A percentile compares a stretch with the other conserved stretches of the same genome.
Conservation (phyloP, 2,113 vertebrate genomes). For the Dendrocopos noguchii region DNA sequence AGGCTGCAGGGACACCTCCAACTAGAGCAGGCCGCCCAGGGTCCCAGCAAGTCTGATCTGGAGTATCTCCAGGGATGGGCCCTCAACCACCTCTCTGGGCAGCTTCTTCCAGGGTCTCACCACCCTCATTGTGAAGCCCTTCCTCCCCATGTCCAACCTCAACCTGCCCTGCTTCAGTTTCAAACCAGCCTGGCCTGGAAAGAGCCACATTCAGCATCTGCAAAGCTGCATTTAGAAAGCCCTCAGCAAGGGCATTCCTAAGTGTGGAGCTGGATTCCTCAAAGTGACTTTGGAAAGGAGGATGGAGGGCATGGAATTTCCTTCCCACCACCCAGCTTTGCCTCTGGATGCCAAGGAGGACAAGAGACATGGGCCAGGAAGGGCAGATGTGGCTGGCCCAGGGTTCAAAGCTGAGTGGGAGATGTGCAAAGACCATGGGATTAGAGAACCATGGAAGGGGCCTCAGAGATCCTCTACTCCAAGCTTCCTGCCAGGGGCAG, state of each 20-base stretch:
- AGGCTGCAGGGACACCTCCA: too few species aligned
- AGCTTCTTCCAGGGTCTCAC: too few species aligned
- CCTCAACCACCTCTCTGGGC: too few species aligned
- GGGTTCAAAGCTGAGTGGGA: background rate
- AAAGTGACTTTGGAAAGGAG: background rate
- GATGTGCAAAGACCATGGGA: background rate
- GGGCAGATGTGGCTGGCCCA: background rate
- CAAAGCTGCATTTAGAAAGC: accelerated
- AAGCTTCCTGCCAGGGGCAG: too few species aligned
- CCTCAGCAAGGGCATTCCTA: background rate
- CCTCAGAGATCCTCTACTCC: too few species aligned
- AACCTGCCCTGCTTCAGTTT: too few species aligned
- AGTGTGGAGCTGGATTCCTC: background rate
- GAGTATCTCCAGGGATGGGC: too few species aligned
- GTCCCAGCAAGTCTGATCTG: too few species aligned
- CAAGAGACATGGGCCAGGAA: background rate
- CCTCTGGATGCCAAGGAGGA: background rate
- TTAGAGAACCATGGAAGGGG: too few species aligned
- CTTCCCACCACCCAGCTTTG: background rate
- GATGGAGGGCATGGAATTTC: background rate
- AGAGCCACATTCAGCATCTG: background rate
- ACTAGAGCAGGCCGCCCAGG: too few species aligned
- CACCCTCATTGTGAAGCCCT: too few species aligned
- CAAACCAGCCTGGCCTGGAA: background rate
- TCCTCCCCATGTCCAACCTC: too few species aligned